Conservation (phyloP, 2,888 invertebrate genomes). For the Tetheella fluctuosa region DNA sequence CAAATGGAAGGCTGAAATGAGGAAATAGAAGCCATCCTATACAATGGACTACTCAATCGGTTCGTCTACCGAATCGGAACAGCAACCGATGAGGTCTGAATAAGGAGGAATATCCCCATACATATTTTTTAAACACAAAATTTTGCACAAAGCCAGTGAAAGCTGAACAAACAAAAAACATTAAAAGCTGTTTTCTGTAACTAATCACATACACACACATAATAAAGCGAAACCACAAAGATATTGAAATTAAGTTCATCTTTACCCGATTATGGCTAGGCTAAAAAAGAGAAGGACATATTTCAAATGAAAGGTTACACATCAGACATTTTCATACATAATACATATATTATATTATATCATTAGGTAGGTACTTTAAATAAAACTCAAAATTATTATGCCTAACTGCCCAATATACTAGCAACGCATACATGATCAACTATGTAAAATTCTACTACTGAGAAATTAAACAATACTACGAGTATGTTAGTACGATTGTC, state of each 20-base stretch:
- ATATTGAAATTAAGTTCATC: conserved; percentile 7
- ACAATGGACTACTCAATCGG: too few relatives aligned
- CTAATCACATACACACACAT: conserved; percentile 14
- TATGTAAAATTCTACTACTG: not conserved
- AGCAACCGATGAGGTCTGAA: too few relatives aligned
- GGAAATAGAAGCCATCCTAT: too few relatives aligned
- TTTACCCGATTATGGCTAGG: conserved; percentile 4
- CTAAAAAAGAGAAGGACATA: not conserved
- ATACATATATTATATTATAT: not conserved
- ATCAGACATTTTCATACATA: not conserved
- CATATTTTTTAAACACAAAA: not conserved
- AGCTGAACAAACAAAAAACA: conserved; percentile 6
- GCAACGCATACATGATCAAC: too few relatives aligned
- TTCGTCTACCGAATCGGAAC: too few relatives aligned
- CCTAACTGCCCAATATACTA: too few relatives aligned
- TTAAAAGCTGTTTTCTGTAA: conserved; percentile 11
- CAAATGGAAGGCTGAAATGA: too few relatives aligned
- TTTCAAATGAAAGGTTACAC: not conserved
- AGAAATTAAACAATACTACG: not conserved
- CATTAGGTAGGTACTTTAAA: not conserved
- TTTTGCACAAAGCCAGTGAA: not conserved
- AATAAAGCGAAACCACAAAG: conserved; percentile 17
- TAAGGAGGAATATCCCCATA: too few relatives aligned
- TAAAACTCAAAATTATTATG: not conserved
- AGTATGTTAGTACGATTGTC: too few relatives aligned